Evolutionary conservation across 1,140 invertebrate genomes (phyloP), one percentile per base, ranked within the genome.

Genomic region (Tribolium madens): DNA sequence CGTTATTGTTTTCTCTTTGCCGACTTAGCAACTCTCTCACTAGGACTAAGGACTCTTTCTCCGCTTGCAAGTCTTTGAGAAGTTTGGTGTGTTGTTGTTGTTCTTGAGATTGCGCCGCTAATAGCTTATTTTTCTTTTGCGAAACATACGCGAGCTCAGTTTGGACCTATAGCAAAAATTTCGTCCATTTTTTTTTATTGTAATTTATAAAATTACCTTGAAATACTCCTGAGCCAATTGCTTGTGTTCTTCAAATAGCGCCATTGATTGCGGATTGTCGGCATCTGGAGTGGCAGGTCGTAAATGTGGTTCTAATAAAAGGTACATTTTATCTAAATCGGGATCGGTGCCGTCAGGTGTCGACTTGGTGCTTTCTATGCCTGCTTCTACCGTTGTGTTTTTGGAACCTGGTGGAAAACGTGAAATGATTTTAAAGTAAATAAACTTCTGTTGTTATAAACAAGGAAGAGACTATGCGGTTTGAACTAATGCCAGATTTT

Each of bases 171-270:
- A 88, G 88, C 79, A 68, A 12, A 33, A 57, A 15, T n/a, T 42
- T 13, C 42, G 50, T 1, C 18, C 17, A 31, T 31, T 14, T 10
- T 1, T 21, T 2, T n/a, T n/a, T n/a, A n/a, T n/a, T n/a, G n/a
- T 2, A 69, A 69, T 9, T 42, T 15, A 10, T 2, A 4, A 57
- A 64, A 83, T 86, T 79, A 92, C 90, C 83, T 91, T 91, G 14
- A 93, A 88, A 85, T 92, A 93, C 85, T 93, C 91, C 82, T 92
- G 90, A 31, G 91, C 91, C 77, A 96, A 89, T 83, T 92, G 89
- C 80, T 94, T 94, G 84, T 97, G 95, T 78, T 95, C 92, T 71
- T 96, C 90, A 86, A 94, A 97, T 73, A 97, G 94, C 73, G 91
- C 86, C 81, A 93, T 89, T 42, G 95, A 96, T 84, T 94, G 91